Base-by-base conservation (phyloP, 2,113 vertebrate species). In the Takifugu bimaculatus region DNA sequence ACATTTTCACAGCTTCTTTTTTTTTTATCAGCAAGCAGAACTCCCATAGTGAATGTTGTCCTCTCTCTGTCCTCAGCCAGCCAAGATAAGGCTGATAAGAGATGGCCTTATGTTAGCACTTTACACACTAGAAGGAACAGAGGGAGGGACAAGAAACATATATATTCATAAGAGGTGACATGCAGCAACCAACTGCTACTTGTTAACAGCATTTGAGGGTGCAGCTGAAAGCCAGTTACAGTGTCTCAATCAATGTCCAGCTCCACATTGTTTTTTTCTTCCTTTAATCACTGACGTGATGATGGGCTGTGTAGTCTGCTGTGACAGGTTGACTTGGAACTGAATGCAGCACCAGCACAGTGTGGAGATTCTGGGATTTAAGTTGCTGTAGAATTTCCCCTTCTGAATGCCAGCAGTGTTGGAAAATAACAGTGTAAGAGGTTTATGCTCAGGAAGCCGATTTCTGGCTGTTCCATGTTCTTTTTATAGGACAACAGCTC, bases 371-470 rank as follows among this genome's bases (percentile, higher is more conserved):
- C 80, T 58, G 39, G 68, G 85, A 81, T 75, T 89, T 79, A 80
- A 77, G 74, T 52, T 39, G 25, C 54, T 68, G 56, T 72, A 80
- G 73, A 81, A 72, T 87, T 82, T 88, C 80, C 77, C 64, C 0
- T 75, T 65, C 55, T 85, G 70, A 86, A 86, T 75, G 69, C 72
- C 29, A 27, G 70, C 70, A 68, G 75, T 82, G 85, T 83, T 83
- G 65, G 74, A 84, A 80, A 85, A 78, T 73, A 82, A 84, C 54
- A 71, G 35, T 76, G 60, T 85, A 89, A 89, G 83, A 88, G 86
- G 83, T 86, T 89, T 88, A 88, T 67, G 65, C 58, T 71, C 26
- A 35, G 64, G 72, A 83, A 87, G 78, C 84, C 56, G 85, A 84
- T 88, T 87, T 85, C 70, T 79, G 75, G 76, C 81, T 85, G 83